Evolutionary conservation across 2,888 invertebrate genomes (phyloP).

Genomic region (Clepsis dumicolana): DNA sequence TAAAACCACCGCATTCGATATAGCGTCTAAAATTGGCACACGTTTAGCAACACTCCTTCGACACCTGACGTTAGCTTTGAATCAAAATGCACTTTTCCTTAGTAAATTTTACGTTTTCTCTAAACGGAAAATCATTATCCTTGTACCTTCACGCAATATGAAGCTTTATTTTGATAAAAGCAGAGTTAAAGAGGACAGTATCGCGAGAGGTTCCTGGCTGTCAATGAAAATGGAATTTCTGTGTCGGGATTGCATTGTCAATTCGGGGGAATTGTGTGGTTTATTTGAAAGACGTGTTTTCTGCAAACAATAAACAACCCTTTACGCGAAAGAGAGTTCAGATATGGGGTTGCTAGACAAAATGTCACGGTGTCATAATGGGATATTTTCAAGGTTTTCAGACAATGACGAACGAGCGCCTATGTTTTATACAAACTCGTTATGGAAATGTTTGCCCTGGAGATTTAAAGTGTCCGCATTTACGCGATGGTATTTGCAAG

Average conservation of each 20-base stretch:
- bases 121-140: conserved; percentile 3
- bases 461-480: background rate
- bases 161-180: conserved; percentile 26
- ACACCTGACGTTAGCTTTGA: conserved; percentile 18
- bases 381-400: conserved; percentile 11
- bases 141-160: conserved; percentile 17
- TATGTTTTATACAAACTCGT: background rate
- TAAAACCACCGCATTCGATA: conserved; percentile 31
- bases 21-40: conserved; percentile 32
- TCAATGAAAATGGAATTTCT: conserved; percentile 43
- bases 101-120: conserved; percentile 29
- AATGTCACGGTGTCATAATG: conserved; percentile 7
- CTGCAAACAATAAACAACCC: conserved; percentile 40
- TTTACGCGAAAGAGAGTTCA: conserved; percentile 8
- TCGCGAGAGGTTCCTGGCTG: conserved; percentile 25
- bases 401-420: background rate
- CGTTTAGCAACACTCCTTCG: conserved; percentile 34
- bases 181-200: conserved; percentile 7
- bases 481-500: no score
- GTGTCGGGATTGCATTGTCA: conserved; percentile 44
- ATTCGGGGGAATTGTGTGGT: conserved; percentile 40
- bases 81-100: conserved; percentile 33
- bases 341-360: conserved; percentile 23
- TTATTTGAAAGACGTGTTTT: conserved; percentile 42
- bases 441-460: background rate